These are phyloP conservation scores for Deilephila porcellus DNA, from an alignment of 2,888 invertebrate genomes.

Conservation along the genomic window DNA sequence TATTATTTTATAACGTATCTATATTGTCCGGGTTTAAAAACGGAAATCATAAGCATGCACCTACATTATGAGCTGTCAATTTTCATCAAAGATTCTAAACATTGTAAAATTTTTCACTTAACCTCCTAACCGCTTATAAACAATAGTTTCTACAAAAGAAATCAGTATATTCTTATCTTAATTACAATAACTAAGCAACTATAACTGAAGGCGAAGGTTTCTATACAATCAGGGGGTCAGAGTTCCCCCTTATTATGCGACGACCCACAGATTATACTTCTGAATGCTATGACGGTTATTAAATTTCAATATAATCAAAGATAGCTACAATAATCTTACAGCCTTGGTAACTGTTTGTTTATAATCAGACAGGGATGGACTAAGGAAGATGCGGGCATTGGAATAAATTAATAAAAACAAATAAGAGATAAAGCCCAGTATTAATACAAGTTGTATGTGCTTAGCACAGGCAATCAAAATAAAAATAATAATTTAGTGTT, in stretches of 20 bases:
- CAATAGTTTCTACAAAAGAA: neutral
- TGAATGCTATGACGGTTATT: conserved; percentile 33
- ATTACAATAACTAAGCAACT: neutral
- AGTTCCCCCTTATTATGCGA: conserved; percentile 37
- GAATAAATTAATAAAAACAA: too few species aligned
- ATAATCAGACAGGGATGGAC: conserved; percentile 14
- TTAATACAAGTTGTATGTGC: too few species aligned
- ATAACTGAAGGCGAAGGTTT: neutral
- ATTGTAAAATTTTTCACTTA: too few species aligned
- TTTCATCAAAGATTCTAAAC: too few species aligned
- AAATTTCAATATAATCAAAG: conserved; percentile 35
- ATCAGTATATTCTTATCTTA: neutral
- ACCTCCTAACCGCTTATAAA: neutral
- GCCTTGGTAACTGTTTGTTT: conserved; percentile 21
- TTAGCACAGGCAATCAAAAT: too few species aligned
- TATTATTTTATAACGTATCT: too few species aligned
- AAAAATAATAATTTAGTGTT: too few species aligned
- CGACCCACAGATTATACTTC: conserved; percentile 39
- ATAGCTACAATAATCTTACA: conserved; percentile 24
- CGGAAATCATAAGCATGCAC: too few species aligned
- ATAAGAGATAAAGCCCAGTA: too few species aligned
- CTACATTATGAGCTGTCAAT: too few species aligned
- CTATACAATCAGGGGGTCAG: conserved; percentile 34
- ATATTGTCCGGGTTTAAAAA: too few species aligned
- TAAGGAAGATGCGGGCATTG: neutral